Evolutionary conservation across 2,888 invertebrate species (phyloP).

Genomic region (Machimus atricapillus): DNA sequence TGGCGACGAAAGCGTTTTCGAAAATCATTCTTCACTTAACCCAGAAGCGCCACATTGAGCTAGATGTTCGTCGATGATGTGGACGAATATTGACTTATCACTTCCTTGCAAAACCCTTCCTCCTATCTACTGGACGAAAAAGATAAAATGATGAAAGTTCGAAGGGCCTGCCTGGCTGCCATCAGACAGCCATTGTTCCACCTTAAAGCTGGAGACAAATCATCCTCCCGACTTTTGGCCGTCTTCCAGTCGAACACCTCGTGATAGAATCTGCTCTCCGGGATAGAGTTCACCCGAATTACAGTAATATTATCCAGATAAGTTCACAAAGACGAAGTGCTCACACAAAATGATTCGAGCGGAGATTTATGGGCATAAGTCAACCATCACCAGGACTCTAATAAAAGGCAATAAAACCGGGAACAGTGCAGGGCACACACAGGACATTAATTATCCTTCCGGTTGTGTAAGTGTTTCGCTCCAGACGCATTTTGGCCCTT

Average conservation of each 20-base stretch:
- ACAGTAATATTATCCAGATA: slow-evolving; percentile 35
- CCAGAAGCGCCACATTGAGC: background rate
- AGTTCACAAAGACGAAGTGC: slow-evolving; percentile 17
- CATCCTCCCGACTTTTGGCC: background rate
- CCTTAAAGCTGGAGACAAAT: background rate
- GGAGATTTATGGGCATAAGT: slow-evolving; percentile 23
- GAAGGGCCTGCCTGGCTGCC: background rate
- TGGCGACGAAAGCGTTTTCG: background rate
- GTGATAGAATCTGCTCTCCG: background rate
- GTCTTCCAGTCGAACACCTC: background rate
- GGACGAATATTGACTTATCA: background rate
- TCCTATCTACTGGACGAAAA: background rate
- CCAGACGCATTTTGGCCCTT: background rate
- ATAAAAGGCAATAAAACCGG: slow-evolving; percentile 31
- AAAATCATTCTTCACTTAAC: background rate
- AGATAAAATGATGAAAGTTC: background rate
- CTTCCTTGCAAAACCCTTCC: background rate
- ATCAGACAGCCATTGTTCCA: background rate
- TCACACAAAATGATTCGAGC: slow-evolving; percentile 18
- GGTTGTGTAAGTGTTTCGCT: background rate
- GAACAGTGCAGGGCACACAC: slow-evolving; percentile 26
- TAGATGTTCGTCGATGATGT: background rate
- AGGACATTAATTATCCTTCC: slow-evolving; percentile 34
- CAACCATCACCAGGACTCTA: slow-evolving; percentile 14
- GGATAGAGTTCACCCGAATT: slow-evolving; percentile 3